Conservation (phyloP, 1,140 invertebrate species). For the Panagrolaimus sp. region DNA sequence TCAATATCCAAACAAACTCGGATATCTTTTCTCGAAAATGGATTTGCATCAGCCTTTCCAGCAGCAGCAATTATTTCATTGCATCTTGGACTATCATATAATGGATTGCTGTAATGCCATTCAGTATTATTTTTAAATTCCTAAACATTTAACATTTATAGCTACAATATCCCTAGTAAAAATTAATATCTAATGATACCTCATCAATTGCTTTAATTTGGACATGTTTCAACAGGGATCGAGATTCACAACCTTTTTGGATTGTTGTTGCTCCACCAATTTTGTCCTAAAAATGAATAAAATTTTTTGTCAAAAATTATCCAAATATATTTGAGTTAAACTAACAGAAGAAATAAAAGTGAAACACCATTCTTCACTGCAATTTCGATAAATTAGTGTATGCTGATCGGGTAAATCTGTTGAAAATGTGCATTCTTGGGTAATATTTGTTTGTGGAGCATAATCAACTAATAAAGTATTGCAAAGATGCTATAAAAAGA, state of each 20-base stretch:
- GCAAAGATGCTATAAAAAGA: slow-evolving; percentile 15
- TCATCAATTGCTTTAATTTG: slow-evolving; percentile 14
- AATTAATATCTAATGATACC: neutral
- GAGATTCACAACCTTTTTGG: slow-evolving; percentile 20
- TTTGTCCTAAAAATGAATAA: neutral
- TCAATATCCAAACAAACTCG: neutral
- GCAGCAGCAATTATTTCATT: neutral
- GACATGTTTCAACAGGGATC: slow-evolving; percentile 19
- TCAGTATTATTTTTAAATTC: neutral
- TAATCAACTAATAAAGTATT: slow-evolving; percentile 17
- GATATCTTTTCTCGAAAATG: no score
- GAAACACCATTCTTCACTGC: slow-evolving; percentile 23
- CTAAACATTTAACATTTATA: neutral
- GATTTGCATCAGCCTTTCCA: neutral
- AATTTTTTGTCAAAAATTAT: neutral
- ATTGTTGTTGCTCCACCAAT: slow-evolving; percentile 1
- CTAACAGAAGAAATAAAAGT: slow-evolving; percentile 18
- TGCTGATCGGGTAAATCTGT: neutral
- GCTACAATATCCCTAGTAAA: neutral
- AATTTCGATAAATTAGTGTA: slow-evolving; percentile 18
- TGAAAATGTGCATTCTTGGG: slow-evolving; percentile 14
- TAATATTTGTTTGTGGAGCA: neutral
- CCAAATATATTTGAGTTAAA: neutral
- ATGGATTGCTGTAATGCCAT: neutral
- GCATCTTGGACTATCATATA: neutral